Evolutionary conservation across 2,888 invertebrate genomes (phyloP), one percentile per base, ranked within the genome.

Genomic region (Synanthedon vespiformis): DNA sequence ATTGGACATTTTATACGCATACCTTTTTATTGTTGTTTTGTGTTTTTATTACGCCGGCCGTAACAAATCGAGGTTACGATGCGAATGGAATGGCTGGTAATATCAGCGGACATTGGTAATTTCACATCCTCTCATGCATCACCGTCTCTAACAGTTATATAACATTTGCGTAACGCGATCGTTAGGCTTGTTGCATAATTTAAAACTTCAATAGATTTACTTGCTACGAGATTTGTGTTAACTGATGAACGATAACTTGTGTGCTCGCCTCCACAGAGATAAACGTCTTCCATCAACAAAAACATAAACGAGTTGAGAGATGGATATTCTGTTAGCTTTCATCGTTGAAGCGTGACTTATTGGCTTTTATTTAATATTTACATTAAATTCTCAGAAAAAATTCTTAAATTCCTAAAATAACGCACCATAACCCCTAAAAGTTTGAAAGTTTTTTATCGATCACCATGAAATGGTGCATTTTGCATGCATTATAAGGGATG

Each of bases 141-240:
- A 58, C 61, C 61, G 62, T 63, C 62, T 65, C 59, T 51, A 52
- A 57, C 54, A 56, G 61, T 81, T 80, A 75, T 63, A 68, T 72
- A 80, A 81, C 57, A 58, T 57, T 82, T 81, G 68, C 70, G 67
- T 67, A 77, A 81, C 58, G 52, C 55, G 56, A 60, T 63, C 63
- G 61, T 62, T 63, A 55, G 62, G 58, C 57, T 60, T 61, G 65
- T 74, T 72, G 65, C 63, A 64, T 65, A 68, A 75, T 63, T 60
- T 48, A 16, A n/a, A 22, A 27, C 18, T 49, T 22, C 49, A 49
- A 49, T 49, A 22, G 49, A 11, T 16, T 44, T 44, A 16, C 34
- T 50, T 48, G 51, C 53, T 48, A 11, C 49, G 52, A 48, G 47
- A 27, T 55, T 55, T 56, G 56, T 56, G 53, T 13, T 49, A 54